phyloP scores from a whole-genome alignment of 2,113 vertebrate species.

The Climacteris rufus region DNA sequence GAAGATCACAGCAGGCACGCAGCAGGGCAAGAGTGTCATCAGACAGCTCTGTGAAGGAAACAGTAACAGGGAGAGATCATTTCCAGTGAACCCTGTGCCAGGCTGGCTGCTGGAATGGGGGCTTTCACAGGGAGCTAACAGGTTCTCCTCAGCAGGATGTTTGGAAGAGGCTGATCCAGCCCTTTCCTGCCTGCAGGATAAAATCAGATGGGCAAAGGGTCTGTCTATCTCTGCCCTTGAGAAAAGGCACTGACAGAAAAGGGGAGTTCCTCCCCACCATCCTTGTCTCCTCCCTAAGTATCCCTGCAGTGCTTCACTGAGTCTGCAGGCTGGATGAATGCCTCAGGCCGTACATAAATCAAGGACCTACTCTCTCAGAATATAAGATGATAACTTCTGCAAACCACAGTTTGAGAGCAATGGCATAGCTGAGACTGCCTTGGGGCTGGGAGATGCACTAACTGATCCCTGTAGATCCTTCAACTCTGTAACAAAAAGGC shows the following conservation, averaged over 20 bases:
- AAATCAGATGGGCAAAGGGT: neutral
- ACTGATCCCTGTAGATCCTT: neutral
- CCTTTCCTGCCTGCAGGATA: neutral
- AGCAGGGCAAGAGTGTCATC: slow-evolving; percentile 70
- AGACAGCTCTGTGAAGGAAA: slow-evolving; percentile 80
- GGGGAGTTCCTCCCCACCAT: neutral
- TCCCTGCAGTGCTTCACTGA: neutral
- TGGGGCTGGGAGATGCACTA: neutral
- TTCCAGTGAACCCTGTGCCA: neutral
- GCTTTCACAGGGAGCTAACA: neutral
- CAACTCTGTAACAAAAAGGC: neutral
- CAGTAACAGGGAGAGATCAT: neutral
- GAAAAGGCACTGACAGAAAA: neutral
- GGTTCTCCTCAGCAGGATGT: neutral
- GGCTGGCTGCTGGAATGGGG: neutral
- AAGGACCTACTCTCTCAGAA: neutral
- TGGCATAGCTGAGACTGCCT: neutral
- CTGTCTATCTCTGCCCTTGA: neutral
- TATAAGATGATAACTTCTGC: neutral
- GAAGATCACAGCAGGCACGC: slow-evolving; percentile 77
- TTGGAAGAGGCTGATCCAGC: neutral
- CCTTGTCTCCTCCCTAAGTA: neutral
- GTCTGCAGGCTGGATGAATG: neutral
- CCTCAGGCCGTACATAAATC: neutral
- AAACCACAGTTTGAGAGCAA: neutral